Percentiles rank a stretch among this genome's conserved stretches.
Evolutionary conservation across 35 echinoderm and acorn worm genomes (phyloP).

Genomic region (Diadema setosum): DNA sequence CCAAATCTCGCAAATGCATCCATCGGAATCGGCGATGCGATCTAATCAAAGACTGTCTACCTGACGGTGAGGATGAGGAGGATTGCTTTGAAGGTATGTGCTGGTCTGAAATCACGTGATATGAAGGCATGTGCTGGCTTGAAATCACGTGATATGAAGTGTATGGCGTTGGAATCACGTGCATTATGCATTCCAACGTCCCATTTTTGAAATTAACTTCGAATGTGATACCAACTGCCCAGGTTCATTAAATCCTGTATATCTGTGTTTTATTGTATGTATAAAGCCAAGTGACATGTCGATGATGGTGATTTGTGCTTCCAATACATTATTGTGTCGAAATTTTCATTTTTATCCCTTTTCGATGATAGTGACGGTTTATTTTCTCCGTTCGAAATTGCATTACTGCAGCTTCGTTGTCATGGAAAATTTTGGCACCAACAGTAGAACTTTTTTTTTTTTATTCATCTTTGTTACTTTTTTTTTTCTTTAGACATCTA

Average conservation of each 20-base stretch:
- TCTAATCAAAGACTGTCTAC: background rate
- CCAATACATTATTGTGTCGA: too few species aligned
- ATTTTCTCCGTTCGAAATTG: too few species aligned
- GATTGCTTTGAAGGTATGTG: background rate
- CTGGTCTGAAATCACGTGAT: background rate
- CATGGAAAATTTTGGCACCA: too few species aligned
- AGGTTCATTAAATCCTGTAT: background rate
- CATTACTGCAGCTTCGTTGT: too few species aligned
- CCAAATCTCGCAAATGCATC: background rate
- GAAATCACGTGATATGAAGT: background rate
- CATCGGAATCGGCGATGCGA: background rate
- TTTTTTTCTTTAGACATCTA: too few species aligned
- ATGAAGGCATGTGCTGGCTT: background rate
- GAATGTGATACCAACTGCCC: background rate
- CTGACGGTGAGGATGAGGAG: background rate
- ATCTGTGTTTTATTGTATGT: background rate
- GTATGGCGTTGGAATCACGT: background rate
- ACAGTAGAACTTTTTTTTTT: too few species aligned
- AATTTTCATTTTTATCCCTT: too few species aligned
- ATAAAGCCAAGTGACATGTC: too few species aligned
- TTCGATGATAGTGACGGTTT: too few species aligned
- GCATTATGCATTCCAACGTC: background rate
- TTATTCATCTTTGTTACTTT: too few species aligned
- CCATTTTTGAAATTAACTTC: background rate
- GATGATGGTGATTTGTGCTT: too few species aligned